Evolutionary conservation across 2,888 invertebrate species (phyloP).

Genomic region (Panzeria rudis): DNA sequence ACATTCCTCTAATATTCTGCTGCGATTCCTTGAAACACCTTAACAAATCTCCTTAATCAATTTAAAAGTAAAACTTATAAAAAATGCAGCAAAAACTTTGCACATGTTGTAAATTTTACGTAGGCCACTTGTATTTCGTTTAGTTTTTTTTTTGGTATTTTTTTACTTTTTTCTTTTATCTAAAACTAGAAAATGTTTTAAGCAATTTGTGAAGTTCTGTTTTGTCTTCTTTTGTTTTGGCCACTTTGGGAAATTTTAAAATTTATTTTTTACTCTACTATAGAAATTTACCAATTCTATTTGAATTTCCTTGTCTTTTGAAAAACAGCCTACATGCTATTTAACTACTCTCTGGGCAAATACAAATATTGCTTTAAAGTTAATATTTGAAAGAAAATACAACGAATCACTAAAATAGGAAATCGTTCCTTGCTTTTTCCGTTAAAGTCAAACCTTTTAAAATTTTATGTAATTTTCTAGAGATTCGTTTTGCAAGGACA

Average conservation of each 20-base stretch:
- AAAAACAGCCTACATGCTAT: background rate
- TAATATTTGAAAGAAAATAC: background rate
- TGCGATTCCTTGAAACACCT: background rate
- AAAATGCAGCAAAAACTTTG: slow-evolving; percentile 2
- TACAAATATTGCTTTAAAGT: background rate
- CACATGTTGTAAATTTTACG: slow-evolving; percentile 59
- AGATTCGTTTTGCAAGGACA: background rate
- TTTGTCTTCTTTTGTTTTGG: background rate
- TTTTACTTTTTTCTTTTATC: background rate
- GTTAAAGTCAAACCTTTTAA: background rate
- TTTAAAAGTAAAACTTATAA: slow-evolving; percentile 61
- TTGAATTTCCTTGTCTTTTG: background rate
- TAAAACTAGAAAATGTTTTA: background rate
- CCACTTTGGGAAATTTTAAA: background rate
- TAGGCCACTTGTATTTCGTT: slow-evolving; percentile 51
- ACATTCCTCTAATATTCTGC: slow-evolving; percentile 2
- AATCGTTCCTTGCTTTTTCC: background rate
- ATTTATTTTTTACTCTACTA: background rate
- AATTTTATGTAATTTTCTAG: background rate
- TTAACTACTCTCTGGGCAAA: background rate
- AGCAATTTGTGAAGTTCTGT: background rate
- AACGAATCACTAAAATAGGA: background rate
- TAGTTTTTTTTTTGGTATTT: slow-evolving; percentile 11
- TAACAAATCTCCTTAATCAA: slow-evolving; percentile 61
- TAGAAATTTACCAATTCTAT: background rate